Evolutionary conservation across 1,140 invertebrate species (phyloP), one percentile per base, ranked within the genome.

Genomic region (Ctenoplectra terminalis): DNA sequence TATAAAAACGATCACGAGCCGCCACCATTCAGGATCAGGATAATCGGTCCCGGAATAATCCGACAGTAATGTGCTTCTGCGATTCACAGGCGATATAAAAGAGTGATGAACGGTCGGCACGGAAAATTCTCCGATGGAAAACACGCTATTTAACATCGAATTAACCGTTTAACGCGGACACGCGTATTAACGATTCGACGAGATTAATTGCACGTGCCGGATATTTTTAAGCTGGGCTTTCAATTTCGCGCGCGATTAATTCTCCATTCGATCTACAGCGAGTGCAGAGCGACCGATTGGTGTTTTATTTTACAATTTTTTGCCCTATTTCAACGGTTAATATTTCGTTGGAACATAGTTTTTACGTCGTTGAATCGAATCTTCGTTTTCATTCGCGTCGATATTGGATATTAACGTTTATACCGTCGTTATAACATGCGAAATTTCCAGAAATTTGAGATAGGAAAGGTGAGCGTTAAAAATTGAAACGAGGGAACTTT

Each of bases 121-220:
- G 4, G 23, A 0, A 23, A n/a, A 2, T 15, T 23, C 4, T 2
- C 11, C 37, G 9, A 74, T 66, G 34, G 74, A 29, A 77, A 46
- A 60, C 73, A 64, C 73, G 73, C 13, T 66, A 20, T 63, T 63
- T 52, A 63, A 76, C 52, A 46, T 77, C 48, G 63, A 69, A 69
- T 77, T 69, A 77, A 34, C 29, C 52, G 52, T 0, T 77, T 58
- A 43, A 67, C 37, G 8, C 37, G 13, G 13, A 43, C 37, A 56
- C 26, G 26, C 17, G 20, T 63, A 29, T 34, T 76, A 54, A 0
- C 31, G 23, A 50, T 37, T 48, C 23, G 29, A 20, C 23, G 31
- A n/a, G 58, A 75, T 75, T 75, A 75, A 64, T 63, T 20, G 72
- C 23, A 52, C 29, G 0, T 23, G 31, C 26, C 11, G 23, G 29